phyloP scores from a whole-genome alignment of 1,140 invertebrate species.

The Philopotamus ludificatus region DNA sequence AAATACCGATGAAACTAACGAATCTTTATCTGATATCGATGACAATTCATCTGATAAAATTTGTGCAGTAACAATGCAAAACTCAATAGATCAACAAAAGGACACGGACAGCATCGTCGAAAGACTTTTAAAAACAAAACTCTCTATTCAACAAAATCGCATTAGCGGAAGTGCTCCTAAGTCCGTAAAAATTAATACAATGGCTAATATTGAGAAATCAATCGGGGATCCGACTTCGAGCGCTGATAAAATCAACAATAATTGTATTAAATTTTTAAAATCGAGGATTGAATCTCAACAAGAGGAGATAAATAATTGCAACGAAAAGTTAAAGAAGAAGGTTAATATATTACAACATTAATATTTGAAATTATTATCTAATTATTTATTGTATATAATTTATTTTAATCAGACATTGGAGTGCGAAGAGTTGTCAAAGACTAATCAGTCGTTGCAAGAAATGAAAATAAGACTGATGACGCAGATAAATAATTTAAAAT shows the following conservation, averaged over 20 bases:
- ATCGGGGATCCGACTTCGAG: not conserved
- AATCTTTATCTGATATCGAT: not conserved
- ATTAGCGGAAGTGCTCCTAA: not conserved
- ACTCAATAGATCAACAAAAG: not conserved
- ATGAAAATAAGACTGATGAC: slow-evolving; percentile 9
- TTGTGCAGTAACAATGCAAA: slow-evolving; percentile 1
- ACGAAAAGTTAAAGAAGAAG: slow-evolving; percentile 17
- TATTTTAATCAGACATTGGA: slow-evolving; percentile 2
- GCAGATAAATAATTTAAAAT: slow-evolving; percentile 16
- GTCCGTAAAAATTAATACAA: not conserved
- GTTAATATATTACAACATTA: slow-evolving; percentile 3
- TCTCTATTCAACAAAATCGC: not conserved
- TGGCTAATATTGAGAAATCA: no score
- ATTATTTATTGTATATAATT: slow-evolving; percentile 6
- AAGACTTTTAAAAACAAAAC: slow-evolving; percentile 11
- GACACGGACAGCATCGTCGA: slow-evolving; percentile 6
- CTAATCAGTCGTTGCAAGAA: slow-evolving; percentile 3
- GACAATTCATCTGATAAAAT: no score
- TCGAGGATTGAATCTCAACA: slow-evolving; percentile 10
- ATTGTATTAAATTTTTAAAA: slow-evolving; percentile 16
- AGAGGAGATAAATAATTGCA: not conserved
- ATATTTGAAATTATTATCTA: slow-evolving; percentile 5
- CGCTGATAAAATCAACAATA: slow-evolving; percentile 10
- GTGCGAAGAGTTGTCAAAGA: slow-evolving; percentile 9
- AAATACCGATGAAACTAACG: not conserved